These are phyloP conservation scores for Botia almorhae DNA, from an alignment of 2,797 vertebrate genomes.

Conservation along the genomic window DNA sequence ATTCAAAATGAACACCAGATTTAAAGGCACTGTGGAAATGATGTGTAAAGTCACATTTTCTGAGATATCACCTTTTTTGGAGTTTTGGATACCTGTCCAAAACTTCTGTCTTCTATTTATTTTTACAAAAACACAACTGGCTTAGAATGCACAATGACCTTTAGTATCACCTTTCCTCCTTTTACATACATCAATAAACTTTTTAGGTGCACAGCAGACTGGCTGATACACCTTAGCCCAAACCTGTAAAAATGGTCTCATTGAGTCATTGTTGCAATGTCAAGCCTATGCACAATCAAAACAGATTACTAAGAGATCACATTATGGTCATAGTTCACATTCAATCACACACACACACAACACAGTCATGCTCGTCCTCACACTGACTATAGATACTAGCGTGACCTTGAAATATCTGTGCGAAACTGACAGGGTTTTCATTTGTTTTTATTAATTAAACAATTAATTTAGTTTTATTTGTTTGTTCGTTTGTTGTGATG, in stretches of 20 bases:
- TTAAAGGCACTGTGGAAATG: neutral
- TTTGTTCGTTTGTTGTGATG: neutral
- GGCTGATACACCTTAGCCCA: slow-evolving; percentile 9
- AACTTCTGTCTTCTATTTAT: neutral
- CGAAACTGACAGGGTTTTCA: neutral
- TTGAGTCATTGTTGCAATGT: slow-evolving; percentile 21
- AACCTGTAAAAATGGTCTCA: slow-evolving; percentile 13
- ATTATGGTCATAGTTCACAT: slow-evolving; percentile 20
- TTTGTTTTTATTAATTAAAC: neutral
- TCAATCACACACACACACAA: neutral
- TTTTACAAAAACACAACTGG: neutral
- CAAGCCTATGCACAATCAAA: slow-evolving; percentile 8
- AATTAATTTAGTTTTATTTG: neutral
- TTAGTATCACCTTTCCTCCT: neutral
- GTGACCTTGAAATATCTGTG: slow-evolving; percentile 20
- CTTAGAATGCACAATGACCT: neutral
- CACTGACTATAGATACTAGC: neutral
- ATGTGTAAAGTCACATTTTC: neutral
- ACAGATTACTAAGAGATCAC: slow-evolving; percentile 10
- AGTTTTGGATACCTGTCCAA: neutral
- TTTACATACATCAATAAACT: neutral
- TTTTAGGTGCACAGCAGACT: neutral
- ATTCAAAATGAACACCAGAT: neutral
- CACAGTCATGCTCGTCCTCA: neutral
- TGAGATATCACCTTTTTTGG: neutral